These are phyloP conservation scores for Syngnathus scovelli DNA, from an alignment of 2,113 vertebrate genomes.

Conservation along the genomic window DNA sequence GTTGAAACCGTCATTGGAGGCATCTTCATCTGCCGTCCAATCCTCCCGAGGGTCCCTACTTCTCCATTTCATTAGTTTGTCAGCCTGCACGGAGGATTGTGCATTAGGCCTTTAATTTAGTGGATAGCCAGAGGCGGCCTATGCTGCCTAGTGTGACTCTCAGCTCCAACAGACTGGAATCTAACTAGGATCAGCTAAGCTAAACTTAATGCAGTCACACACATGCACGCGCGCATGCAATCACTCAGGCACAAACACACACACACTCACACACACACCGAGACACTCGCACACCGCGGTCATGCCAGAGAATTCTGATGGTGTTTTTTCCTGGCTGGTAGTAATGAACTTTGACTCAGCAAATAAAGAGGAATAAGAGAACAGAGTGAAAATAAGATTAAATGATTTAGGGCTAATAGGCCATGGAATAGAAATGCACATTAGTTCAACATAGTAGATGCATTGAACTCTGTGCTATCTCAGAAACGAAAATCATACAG, in stretches of 20 bases:
- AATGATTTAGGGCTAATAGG: not conserved
- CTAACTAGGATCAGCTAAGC: conserved; percentile 75
- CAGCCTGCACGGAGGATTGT: conserved; percentile 79
- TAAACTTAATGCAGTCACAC: conserved; percentile 47
- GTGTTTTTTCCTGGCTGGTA: conserved; percentile 9
- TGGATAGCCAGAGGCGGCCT: conserved; percentile 81
- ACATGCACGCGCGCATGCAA: not conserved
- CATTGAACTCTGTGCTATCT: not conserved
- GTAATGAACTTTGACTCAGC: conserved; percentile 6
- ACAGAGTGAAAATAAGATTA: conserved; percentile 8
- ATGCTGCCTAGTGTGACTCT: conserved; percentile 66
- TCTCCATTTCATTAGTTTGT: conserved; percentile 87
- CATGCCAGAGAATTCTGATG: conserved; percentile 12
- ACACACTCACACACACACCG: conserved; percentile 21
- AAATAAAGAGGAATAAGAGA: not conserved
- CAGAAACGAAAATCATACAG: not conserved
- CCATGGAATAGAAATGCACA: not conserved
- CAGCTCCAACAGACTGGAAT: conserved; percentile 75
- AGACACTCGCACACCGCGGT: not conserved
- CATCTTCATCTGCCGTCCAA: conserved; percentile 72
- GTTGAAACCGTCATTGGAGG: conserved; percentile 72
- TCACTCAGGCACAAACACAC: conserved; percentile 18
- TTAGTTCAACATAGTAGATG: not conserved
- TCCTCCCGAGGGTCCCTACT: conserved; percentile 73
- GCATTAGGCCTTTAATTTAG: conserved; percentile 90